Base-by-base conservation (phyloP, 2,888 invertebrate genomes). In the Meta bourneti region DNA sequence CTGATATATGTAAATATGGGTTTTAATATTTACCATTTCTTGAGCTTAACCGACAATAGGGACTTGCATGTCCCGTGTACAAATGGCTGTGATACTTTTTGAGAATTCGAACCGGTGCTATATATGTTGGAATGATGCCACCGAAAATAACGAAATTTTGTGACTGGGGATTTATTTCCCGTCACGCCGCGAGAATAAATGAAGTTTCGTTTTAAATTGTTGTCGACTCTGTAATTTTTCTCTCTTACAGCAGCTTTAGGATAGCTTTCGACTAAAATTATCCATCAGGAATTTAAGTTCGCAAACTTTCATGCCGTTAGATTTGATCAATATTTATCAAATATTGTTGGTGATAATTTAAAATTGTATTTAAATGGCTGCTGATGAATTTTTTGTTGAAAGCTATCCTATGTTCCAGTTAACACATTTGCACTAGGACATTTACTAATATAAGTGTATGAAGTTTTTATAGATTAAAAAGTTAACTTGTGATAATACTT, bases 41-140 rank as follows among this genome's bases (percentile, higher is more conserved):
- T 11, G 79, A 79, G 84, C 84, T 84, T 84, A 61, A 74, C 16
- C 54, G 54, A 79, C 79, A 13, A 34, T 78, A 51, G 52, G 51
- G 71, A 49, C n/a, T 16, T 20, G 11, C 5, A 49, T 72, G 75
- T 75, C 52, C 75, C 74, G 74, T 4, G 20, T 61, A 20, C n/a
- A 54, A 16, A 11, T 61, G 79, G 16, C 84, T 84, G 84, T 84
- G 84, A 84, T 84, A 84, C 34, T 51, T 78, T 78, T 78, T 13
- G 9, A 13, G 82, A 87, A 89, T 89, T 20, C 19, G n/a, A 20
- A 78, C 78, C 89, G 89, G 89, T 89, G 89, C 89, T 89, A 89
- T 89, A 83, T 83, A 34, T 89, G 13, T 51, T 48, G 49, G 51
- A 48, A 9, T 80, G 69, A 71, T 81, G 75, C 19, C 79, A 86